Evolutionary conservation across 2,888 invertebrate species (phyloP).

Genomic region (Macaria notata): DNA sequence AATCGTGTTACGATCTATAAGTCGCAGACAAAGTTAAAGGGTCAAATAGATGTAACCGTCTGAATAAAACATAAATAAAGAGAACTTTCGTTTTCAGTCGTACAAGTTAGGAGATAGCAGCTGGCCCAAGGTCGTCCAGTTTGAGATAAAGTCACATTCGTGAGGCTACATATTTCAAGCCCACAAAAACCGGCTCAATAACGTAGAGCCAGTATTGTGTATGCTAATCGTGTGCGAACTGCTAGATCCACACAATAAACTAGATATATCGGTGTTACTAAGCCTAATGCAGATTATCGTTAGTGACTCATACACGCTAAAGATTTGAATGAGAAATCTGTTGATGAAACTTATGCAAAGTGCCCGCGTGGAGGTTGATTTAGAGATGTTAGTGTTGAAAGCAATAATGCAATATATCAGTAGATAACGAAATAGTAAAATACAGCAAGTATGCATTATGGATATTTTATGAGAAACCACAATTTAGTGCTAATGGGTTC

Average conservation of each 20-base stretch:
- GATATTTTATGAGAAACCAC: too few relatives aligned
- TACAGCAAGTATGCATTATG: too few relatives aligned
- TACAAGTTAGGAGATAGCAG: slow-evolving; percentile 36
- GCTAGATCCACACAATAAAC: not conserved
- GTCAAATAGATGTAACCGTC: slow-evolving; percentile 35
- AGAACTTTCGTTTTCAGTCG: slow-evolving; percentile 50
- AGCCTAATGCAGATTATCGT: slow-evolving; percentile 8
- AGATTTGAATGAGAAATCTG: not conserved
- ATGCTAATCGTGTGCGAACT: slow-evolving; percentile 17
- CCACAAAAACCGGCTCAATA: slow-evolving; percentile 42
- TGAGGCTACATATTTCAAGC: slow-evolving; percentile 37
- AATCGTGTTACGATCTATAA: not conserved
- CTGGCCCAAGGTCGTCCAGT: slow-evolving; percentile 53
- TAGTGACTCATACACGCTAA: slow-evolving; percentile 1
- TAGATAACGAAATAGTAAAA: too few relatives aligned
- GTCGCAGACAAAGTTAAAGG: slow-evolving; percentile 28
- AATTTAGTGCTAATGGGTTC: too few relatives aligned
- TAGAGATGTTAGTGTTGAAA: not conserved
- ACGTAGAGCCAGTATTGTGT: slow-evolving; percentile 18
- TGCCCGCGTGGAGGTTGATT: not conserved
- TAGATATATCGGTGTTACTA: slow-evolving; percentile 11
- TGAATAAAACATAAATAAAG: slow-evolving; percentile 3
- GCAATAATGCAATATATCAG: too few relatives aligned
- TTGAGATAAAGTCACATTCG: slow-evolving; percentile 46
- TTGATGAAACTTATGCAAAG: slow-evolving; percentile 4